These are phyloP conservation scores for Actinernus sp. DNA, from an alignment of 92 coral and sea anemone species.

Conservation along the genomic window DNA sequence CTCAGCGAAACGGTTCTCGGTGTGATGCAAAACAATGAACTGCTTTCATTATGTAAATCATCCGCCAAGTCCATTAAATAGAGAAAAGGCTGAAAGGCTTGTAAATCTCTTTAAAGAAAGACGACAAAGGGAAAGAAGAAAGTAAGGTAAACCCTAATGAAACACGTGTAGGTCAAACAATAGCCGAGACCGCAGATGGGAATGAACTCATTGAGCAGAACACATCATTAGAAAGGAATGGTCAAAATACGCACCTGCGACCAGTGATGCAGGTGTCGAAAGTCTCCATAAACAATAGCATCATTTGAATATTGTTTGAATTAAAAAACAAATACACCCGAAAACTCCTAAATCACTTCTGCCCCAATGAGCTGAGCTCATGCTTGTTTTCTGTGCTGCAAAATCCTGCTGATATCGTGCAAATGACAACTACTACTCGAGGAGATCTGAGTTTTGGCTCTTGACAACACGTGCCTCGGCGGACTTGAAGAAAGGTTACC, in stretches of 20 bases:
- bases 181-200: slow-evolving; percentile 98
- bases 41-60: slow-evolving; percentile 93
- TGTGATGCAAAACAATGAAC: slow-evolving; percentile 76
- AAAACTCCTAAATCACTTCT: slow-evolving; percentile 71
- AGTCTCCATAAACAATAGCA: slow-evolving; percentile 76
- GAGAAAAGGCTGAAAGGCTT: slow-evolving; percentile 96
- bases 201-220: slow-evolving; percentile 88
- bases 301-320: slow-evolving; percentile 92
- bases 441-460: slow-evolving; percentile 30
- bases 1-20: slow-evolving; percentile 63
- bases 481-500: slow-evolving; percentile 67
- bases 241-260: slow-evolving; percentile 88
- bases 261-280: slow-evolving; percentile 89
- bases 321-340: slow-evolving; percentile 85
- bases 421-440: slow-evolving; percentile 11
- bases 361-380: slow-evolving; percentile 51
- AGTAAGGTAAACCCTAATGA: slow-evolving; percentile 89
- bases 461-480: slow-evolving; percentile 68
- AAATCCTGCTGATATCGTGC: background rate
- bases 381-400: slow-evolving; percentile 26
- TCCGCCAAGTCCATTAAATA: slow-evolving; percentile 93
- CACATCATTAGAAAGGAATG: slow-evolving; percentile 94
- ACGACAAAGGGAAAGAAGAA: slow-evolving; percentile 81
- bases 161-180: slow-evolving; percentile 95
- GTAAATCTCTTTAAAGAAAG: slow-evolving; percentile 96